These are phyloP conservation scores for Dendropsophus ebraccatus DNA, from an alignment of 2,113 vertebrate species.

Conservation along the genomic window DNA sequence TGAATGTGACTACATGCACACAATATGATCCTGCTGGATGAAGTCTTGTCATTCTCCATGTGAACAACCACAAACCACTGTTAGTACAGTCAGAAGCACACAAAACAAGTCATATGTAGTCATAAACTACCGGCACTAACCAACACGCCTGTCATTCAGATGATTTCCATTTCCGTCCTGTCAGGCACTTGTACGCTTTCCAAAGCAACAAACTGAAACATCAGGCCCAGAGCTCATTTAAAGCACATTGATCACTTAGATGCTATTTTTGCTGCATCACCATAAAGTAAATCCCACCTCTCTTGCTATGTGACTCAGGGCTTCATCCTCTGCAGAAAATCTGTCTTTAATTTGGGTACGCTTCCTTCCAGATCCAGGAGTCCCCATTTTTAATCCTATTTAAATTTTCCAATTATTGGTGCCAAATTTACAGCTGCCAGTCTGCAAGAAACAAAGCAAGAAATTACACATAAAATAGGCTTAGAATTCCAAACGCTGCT, in stretches of 20 bases:
- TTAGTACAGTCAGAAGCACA: background rate
- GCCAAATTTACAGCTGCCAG: constrained; percentile 56
- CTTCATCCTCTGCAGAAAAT: constrained; percentile 97
- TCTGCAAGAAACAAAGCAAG: constrained; percentile 57
- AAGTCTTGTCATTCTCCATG: background rate
- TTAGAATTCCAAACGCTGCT: background rate
- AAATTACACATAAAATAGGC: background rate
- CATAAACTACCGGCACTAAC: no score
- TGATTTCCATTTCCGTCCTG: background rate
- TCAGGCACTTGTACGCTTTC: background rate
- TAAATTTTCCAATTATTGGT: background rate
- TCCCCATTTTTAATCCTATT: constrained; percentile 82
- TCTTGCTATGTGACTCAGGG: constrained; percentile 91
- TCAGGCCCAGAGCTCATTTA: background rate
- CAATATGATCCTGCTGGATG: background rate
- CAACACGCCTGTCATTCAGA: background rate
- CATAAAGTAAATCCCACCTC: constrained; percentile 77
- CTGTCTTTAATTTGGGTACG: constrained; percentile 93
- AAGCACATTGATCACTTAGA: background rate
- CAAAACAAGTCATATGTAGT: background rate
- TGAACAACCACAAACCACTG: background rate
- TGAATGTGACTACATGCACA: background rate
- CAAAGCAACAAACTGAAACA: background rate
- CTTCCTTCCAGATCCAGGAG: constrained; percentile 94
- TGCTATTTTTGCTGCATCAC: background rate